phyloP scores from a whole-genome alignment of 2,888 invertebrate genomes.

The Plutella xylostella region DNA sequence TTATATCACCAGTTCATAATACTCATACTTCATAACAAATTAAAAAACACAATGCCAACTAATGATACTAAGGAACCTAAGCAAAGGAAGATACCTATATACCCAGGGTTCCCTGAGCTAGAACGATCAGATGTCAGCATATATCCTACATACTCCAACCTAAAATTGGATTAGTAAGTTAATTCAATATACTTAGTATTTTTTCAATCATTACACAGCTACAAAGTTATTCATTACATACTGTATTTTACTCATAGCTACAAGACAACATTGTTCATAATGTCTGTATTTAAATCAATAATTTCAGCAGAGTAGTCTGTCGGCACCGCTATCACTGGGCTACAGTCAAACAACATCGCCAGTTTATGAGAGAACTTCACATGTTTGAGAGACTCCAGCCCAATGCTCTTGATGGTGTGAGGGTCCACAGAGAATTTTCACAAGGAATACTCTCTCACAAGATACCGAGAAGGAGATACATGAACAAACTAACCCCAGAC shows the following conservation, averaged over 20 bases:
- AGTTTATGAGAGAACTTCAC: conserved; percentile 72
- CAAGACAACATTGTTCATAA: not conserved
- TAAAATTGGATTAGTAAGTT: conserved; percentile 74
- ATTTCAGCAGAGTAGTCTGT: conserved; percentile 72
- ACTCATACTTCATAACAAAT: not conserved
- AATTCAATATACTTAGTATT: not conserved
- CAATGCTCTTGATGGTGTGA: conserved; percentile 73
- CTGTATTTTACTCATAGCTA: too few relatives aligned
- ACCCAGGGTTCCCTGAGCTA: conserved; percentile 64
- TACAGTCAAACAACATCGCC: conserved; percentile 61
- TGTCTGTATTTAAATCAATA: conserved; percentile 1
- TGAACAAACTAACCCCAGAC: conserved; percentile 53
- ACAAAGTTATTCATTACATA: too few relatives aligned
- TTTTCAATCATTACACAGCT: too few relatives aligned
- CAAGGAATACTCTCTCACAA: conserved; percentile 63
- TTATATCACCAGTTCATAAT: not conserved
- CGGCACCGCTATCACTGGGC: conserved; percentile 70
- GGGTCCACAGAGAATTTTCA: conserved; percentile 74
- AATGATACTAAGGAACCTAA: conserved; percentile 6
- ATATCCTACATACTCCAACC: conserved; percentile 70
- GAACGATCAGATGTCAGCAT: conserved; percentile 71
- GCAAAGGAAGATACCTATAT: conserved; percentile 32
- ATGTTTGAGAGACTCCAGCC: conserved; percentile 72
- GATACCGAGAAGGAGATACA: conserved; percentile 53
- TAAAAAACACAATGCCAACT: too few relatives aligned